Evolutionary conservation across 1,140 invertebrate species (phyloP).

Genomic region (Drosophila eugracilis): DNA sequence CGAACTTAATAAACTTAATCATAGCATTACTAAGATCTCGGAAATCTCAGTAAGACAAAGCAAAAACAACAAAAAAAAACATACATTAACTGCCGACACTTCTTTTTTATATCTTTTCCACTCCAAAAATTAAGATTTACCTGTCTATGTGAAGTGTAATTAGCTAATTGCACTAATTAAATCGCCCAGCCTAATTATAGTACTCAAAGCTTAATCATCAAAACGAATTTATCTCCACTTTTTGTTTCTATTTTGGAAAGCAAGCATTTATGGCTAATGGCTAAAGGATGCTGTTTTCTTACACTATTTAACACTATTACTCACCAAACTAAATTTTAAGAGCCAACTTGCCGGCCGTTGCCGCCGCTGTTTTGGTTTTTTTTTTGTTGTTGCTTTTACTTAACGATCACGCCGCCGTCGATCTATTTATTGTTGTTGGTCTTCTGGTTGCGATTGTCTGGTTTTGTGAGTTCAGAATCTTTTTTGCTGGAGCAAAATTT

Average conservation of each 20-base stretch:
- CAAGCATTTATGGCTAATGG: constrained; percentile 40
- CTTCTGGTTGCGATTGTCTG: constrained; percentile 52
- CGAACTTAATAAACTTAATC: neutral
- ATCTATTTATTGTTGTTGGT: constrained; percentile 48
- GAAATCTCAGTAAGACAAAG: neutral
- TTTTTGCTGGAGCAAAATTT: constrained; percentile 69
- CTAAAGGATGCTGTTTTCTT: constrained; percentile 9
- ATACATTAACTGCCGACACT: neutral
- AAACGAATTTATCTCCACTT: constrained; percentile 24
- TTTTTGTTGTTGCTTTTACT: constrained; percentile 32
- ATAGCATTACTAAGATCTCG: neutral
- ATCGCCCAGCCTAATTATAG: constrained; percentile 49
- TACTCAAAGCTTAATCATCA: constrained; percentile 39
- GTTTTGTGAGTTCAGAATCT: constrained; percentile 40
- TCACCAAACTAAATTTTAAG: constrained; percentile 66
- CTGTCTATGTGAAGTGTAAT: constrained; percentile 20
- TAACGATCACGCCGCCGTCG: constrained; percentile 52
- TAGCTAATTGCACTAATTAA: constrained; percentile 59
- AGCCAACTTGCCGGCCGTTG: constrained; percentile 45
- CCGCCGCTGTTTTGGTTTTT: constrained; percentile 36
- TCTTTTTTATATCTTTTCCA: constrained; percentile 16
- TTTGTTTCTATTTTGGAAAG: constrained; percentile 60
- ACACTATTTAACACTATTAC: constrained; percentile 59
- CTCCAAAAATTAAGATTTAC: constrained; percentile 27
- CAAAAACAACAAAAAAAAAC: too few relatives aligned